Percentiles rank a stretch among this genome's conserved stretches.
Evolutionary conservation across 2,113 vertebrate genomes (phyloP).

Genomic region (Sminthopsis crassicaudata): DNA sequence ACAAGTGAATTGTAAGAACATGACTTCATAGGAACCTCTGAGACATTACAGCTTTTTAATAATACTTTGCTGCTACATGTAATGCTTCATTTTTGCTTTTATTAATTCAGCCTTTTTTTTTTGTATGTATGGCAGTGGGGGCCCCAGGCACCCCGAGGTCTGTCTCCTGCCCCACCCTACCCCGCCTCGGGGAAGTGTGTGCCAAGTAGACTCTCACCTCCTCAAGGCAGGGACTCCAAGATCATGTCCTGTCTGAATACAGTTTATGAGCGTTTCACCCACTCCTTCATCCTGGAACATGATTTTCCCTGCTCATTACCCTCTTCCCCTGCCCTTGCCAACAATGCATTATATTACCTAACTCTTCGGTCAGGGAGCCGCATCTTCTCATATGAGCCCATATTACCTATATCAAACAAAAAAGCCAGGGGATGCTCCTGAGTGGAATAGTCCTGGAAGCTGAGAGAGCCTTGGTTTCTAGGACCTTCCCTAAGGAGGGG

Average conservation of each 20-base stretch:
- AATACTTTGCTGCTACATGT: conserved; percentile 81
- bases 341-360: neutral
- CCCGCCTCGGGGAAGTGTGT: conserved; percentile 17
- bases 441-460: conserved; percentile 17
- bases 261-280: conserved; percentile 51
- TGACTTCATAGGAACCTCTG: conserved; percentile 86
- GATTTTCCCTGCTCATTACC: neutral
- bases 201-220: conserved; percentile 58
- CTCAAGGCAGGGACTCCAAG: conserved; percentile 2
- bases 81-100: conserved; percentile 82
- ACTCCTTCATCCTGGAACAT: conserved; percentile 31
- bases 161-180: conserved; percentile 48
- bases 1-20: conserved; percentile 83
- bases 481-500: neutral
- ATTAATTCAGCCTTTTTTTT: conserved; percentile 83
- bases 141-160: conserved; percentile 55
- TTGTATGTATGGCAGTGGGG: conserved; percentile 27
- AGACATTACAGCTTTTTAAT: conserved; percentile 85
- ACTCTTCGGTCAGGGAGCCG: neutral
- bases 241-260: conserved; percentile 38
- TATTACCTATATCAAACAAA: neutral
- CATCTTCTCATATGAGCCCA: neutral
- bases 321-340: conserved; percentile 51
- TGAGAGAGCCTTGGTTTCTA: accelerated
- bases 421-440: conserved; percentile 42